phyloP scores from a whole-genome alignment of 2,888 invertebrate species.

The Polylopha cassiicola region DNA sequence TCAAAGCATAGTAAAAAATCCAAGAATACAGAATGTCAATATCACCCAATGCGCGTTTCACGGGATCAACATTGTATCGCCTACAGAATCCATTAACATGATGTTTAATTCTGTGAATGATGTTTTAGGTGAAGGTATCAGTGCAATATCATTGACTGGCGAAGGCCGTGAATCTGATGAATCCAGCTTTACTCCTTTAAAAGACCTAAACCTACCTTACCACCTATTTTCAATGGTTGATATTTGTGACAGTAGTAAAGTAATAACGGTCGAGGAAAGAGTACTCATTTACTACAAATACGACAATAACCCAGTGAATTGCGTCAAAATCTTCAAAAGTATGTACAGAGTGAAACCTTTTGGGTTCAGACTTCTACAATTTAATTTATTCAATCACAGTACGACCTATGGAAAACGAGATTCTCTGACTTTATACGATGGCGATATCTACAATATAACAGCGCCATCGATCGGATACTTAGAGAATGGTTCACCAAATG shows the following conservation, averaged over 20 bases:
- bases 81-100: constrained; percentile 87
- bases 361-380: constrained; percentile 92
- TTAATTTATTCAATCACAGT: constrained; percentile 93
- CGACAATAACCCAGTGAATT: constrained; percentile 96
- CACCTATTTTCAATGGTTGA: constrained; percentile 95
- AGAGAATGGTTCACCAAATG: constrained; percentile 82
- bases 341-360: constrained; percentile 90
- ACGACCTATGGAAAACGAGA: constrained; percentile 88
- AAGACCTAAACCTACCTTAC: constrained; percentile 89
- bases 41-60: constrained; percentile 91
- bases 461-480: constrained; percentile 84
- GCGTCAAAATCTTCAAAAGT: constrained; percentile 96
- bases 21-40: constrained; percentile 87
- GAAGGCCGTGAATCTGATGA: constrained; percentile 92
- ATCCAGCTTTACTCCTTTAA: constrained; percentile 92
- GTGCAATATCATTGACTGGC: constrained; percentile 92
- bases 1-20: constrained; percentile 92
- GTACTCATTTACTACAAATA: constrained; percentile 97
- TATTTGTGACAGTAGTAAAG: constrained; percentile 96
- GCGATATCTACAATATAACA: constrained; percentile 92
- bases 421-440: constrained; percentile 91
- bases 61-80: constrained; percentile 94
- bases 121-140: constrained; percentile 93
- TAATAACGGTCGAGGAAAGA: constrained; percentile 91
- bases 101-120: constrained; percentile 85